Evolutionary conservation across 2,888 invertebrate species (phyloP).

Genomic region (Drosophila gaucha): DNA sequence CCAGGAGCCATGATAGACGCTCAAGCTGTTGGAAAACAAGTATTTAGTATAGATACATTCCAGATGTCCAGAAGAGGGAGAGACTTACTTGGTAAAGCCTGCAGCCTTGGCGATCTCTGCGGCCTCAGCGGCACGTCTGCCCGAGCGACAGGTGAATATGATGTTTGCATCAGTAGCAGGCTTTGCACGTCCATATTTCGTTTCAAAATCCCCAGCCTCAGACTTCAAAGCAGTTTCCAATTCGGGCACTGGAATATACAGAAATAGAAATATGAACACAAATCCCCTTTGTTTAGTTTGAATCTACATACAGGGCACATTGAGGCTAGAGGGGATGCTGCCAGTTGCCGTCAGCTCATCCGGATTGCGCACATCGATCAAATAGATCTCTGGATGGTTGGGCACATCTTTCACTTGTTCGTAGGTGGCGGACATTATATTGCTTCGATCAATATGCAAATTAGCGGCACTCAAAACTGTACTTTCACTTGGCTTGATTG

Average conservation of each 20-base stretch:
- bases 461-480: slow-evolving; percentile 8
- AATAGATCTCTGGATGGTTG: slow-evolving; percentile 85
- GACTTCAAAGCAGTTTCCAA: slow-evolving; percentile 42
- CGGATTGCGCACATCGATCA: slow-evolving; percentile 92
- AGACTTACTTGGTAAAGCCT: slow-evolving; percentile 56
- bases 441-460: background rate
- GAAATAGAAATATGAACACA: background rate
- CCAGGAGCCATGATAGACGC: slow-evolving; percentile 66
- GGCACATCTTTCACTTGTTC: slow-evolving; percentile 86
- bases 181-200: slow-evolving; percentile 47
- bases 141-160: slow-evolving; percentile 64
- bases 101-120: slow-evolving; percentile 45
- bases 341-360: slow-evolving; percentile 90
- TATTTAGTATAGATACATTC: background rate
- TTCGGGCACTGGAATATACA: slow-evolving; percentile 42
- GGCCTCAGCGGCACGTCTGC: slow-evolving; percentile 49
- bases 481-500: slow-evolving; percentile 48
- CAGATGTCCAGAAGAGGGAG: background rate
- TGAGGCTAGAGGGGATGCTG: slow-evolving; percentile 89
- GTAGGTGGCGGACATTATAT: slow-evolving; percentile 83
- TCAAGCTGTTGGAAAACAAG: slow-evolving; percentile 28
- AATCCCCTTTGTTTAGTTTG: background rate
- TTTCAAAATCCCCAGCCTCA: slow-evolving; percentile 31
- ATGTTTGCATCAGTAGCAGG: slow-evolving; percentile 50
- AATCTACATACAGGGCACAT: slow-evolving; percentile 89